Percentiles rank a stretch among this genome's conserved stretches.
phyloP scores from a whole-genome alignment of 2,797 vertebrate genomes.

The Rhinichthys osculus region DNA sequence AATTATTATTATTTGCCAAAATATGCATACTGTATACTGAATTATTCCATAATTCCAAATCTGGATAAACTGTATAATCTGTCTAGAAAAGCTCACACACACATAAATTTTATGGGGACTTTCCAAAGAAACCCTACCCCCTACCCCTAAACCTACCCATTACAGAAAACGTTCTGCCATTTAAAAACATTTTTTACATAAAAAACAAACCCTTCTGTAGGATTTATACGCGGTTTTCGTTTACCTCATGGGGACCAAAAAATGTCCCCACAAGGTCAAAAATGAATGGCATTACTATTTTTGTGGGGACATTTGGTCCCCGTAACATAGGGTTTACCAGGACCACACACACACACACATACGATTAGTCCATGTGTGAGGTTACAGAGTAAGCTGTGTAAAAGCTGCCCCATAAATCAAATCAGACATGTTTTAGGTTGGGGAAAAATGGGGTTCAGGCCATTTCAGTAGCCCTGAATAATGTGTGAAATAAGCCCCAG shows the following conservation, averaged over 20 bases:
- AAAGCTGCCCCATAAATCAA: slow-evolving; percentile 63
- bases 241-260: too few species aligned
- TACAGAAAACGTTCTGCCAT: too few species aligned
- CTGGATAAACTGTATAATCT: too few species aligned
- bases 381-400: slow-evolving; percentile 49
- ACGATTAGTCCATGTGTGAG: slow-evolving; percentile 38
- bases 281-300: too few species aligned
- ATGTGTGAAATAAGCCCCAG: slow-evolving; percentile 42
- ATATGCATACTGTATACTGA: neutral
- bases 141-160: too few species aligned
- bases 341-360: too few species aligned
- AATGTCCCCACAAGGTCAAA: too few species aligned
- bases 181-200: too few species aligned
- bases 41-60: neutral
- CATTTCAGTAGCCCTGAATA: slow-evolving; percentile 36
- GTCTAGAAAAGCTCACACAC: neutral
- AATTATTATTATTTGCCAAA: neutral
- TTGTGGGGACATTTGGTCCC: too few species aligned
- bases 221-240: too few species aligned
- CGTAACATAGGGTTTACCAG: neutral
- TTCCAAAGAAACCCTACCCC: too few species aligned
- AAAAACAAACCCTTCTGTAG: too few species aligned
- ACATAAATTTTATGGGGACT: neutral
- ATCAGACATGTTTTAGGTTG: slow-evolving; percentile 46
- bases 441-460: slow-evolving; percentile 54